Conservation (phyloP, 2,797 vertebrate genomes). For the Smutsia temminckii region DNA sequence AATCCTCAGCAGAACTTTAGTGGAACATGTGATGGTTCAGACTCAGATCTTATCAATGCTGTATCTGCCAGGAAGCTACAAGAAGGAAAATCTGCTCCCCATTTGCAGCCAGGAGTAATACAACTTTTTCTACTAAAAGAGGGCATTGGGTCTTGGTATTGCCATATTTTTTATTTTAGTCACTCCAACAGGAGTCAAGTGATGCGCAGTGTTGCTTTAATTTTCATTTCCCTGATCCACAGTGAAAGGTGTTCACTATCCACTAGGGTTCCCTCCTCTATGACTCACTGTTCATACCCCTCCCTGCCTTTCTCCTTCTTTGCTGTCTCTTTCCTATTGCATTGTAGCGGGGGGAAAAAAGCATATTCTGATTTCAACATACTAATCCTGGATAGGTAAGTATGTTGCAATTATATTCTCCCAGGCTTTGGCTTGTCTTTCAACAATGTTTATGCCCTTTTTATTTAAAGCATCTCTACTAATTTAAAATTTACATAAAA, state of each 20-base stretch:
- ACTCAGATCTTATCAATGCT: no score
- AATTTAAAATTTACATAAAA: not conserved
- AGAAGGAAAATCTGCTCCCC: not conserved
- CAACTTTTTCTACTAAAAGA: not conserved
- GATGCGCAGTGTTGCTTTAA: accelerated
- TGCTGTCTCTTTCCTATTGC: not conserved
- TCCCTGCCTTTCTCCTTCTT: not conserved
- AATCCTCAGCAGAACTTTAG: not conserved
- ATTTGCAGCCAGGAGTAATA: not conserved
- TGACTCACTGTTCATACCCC: not conserved
- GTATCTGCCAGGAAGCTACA: not conserved
- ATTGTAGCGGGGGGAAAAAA: not conserved
- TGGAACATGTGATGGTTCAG: not conserved
- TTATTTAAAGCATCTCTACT: not conserved
- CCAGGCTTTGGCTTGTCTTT: not conserved
- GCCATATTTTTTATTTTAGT: not conserved
- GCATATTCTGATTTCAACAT: not conserved
- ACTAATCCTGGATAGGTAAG: not conserved
- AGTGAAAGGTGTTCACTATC: not conserved
- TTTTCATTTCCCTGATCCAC: not conserved
- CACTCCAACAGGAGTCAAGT: accelerated
- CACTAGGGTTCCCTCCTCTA: not conserved
- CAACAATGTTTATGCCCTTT: not conserved
- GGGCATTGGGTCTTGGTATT: accelerated
- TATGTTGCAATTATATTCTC: not conserved